These are phyloP conservation scores for Drosophila hawaiiensis DNA, from an alignment of 2,888 invertebrate genomes.

Conservation along the genomic window DNA sequence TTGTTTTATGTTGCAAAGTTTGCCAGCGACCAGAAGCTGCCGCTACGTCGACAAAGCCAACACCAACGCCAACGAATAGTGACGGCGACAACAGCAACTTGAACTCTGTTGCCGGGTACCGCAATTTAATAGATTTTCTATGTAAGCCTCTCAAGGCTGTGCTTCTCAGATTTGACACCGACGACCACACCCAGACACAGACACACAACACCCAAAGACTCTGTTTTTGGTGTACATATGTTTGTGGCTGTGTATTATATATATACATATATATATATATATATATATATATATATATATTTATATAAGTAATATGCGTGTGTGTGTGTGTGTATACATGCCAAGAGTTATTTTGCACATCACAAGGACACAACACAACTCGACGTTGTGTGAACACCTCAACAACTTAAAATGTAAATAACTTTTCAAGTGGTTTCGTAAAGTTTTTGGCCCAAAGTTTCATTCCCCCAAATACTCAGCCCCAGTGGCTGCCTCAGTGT, in stretches of 20 bases:
- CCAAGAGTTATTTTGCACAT: slow-evolving; percentile 79
- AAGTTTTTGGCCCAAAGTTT: slow-evolving; percentile 75
- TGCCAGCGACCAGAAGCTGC: slow-evolving; percentile 67
- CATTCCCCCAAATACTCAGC: slow-evolving; percentile 6
- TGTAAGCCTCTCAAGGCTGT: slow-evolving; percentile 73
- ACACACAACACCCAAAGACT: slow-evolving; percentile 36
- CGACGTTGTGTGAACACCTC: slow-evolving; percentile 80
- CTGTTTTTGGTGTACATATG: slow-evolving; percentile 13
- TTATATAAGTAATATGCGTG: too few species aligned
- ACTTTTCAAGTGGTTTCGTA: slow-evolving; percentile 80
- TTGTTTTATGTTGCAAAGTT: slow-evolving; percentile 81
- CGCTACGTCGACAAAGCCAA: slow-evolving; percentile 34
- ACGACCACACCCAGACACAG: slow-evolving; percentile 63
- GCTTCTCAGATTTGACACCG: slow-evolving; percentile 75
- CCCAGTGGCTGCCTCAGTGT: slow-evolving; percentile 45
- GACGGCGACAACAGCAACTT: slow-evolving; percentile 43
- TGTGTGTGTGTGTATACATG: slow-evolving; percentile 43
- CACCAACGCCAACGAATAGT: slow-evolving; percentile 26
- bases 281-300: neutral
- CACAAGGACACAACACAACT: slow-evolving; percentile 79
- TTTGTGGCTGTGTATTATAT: slow-evolving; percentile 6
- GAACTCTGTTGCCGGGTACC: slow-evolving; percentile 60
- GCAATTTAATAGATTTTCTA: slow-evolving; percentile 79
- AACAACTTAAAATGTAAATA: slow-evolving; percentile 81
- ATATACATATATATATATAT: neutral